Evolutionary conservation across 2,888 invertebrate species (phyloP), one percentile per base, ranked within the genome.

Genomic region (Lasioglossum marginatum): DNA sequence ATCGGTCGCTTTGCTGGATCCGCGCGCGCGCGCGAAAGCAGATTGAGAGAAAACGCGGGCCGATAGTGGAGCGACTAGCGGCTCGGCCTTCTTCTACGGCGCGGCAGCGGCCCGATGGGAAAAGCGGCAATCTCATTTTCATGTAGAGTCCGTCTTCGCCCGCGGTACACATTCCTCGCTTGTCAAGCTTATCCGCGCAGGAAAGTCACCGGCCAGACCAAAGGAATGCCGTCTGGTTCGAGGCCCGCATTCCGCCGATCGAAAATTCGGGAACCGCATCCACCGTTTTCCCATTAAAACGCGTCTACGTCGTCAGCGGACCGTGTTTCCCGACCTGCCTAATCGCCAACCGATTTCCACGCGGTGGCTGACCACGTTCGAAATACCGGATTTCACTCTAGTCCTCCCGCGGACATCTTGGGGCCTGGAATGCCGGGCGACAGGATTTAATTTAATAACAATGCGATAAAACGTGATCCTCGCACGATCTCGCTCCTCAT

Each of bases 31-130:
- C 85, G 91, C 88, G 87, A 89, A 87, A 91, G 91, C 90, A 86
- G 90, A 88, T 90, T 87, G 86, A 81, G 90, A 91, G 90, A 91
- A 91, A 91, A 91, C 91, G 81, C 88, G 78, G 43, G 72, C 37
- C 77, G 90, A 91, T 91, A 91, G 91, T 91, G 86, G 91, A 91
- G 87, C 91, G 91, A 87, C 91, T 91, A 91, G 91, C 91, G 91
- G 91, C 87, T 89, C 85, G 90, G 85, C 89, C 91, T 91, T 91
- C 90, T 91, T 90, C 89, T 78, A 34, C 72, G 81, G 4, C 16
- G 16, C 43, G 43, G 60, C n/a, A 10, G 52, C 81, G 68, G 37
- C 77, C 82, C 86, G 87, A 87, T 86, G 91, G 91, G 91, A 91
- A 91, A 91, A 91, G 83, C 90, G 86, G 81, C 86, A 91, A 87